phyloP scores from a whole-genome alignment of 2,797 vertebrate species.

The Euthynnus affinis region DNA sequence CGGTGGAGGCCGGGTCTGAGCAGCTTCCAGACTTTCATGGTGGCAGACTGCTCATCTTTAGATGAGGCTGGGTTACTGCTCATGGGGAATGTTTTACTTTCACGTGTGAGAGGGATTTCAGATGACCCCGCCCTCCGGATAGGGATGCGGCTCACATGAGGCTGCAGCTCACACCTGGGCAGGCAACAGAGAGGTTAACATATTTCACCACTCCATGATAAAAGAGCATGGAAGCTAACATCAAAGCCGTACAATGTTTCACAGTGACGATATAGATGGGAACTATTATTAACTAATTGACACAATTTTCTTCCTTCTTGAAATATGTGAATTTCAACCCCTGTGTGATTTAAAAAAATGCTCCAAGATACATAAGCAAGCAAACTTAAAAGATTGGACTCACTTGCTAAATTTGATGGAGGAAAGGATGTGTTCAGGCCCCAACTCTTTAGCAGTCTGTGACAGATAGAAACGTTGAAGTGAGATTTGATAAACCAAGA shows the following conservation, averaged over 20 bases:
- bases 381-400: slow-evolving; percentile 41
- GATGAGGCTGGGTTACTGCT: slow-evolving; percentile 35
- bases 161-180: slow-evolving; percentile 81
- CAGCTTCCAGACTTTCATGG: slow-evolving; percentile 77
- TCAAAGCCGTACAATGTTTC: not conserved
- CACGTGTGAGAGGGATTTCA: slow-evolving; percentile 40
- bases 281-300: not conserved
- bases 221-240: not conserved
- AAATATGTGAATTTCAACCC: not conserved
- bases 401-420: slow-evolving; percentile 85
- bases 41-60: slow-evolving; percentile 53
- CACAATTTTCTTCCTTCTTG: not conserved
- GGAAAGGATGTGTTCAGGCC: slow-evolving; percentile 73
- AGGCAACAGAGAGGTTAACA: slow-evolving; percentile 5
- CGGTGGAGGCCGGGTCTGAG: slow-evolving; percentile 66
- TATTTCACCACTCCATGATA: not conserved
- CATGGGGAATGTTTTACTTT: slow-evolving; percentile 14
- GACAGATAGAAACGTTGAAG: slow-evolving; percentile 49
- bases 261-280: not conserved
- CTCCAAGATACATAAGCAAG: not conserved
- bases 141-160: slow-evolving; percentile 83
- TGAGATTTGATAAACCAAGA: slow-evolving; percentile 3
- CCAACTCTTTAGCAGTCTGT: slow-evolving; percentile 75
- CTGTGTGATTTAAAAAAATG: not conserved
- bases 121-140: slow-evolving; percentile 65